These are phyloP conservation scores for Phaethon lepturus DNA, from an alignment of 2,113 vertebrate species.

Conservation along the genomic window DNA sequence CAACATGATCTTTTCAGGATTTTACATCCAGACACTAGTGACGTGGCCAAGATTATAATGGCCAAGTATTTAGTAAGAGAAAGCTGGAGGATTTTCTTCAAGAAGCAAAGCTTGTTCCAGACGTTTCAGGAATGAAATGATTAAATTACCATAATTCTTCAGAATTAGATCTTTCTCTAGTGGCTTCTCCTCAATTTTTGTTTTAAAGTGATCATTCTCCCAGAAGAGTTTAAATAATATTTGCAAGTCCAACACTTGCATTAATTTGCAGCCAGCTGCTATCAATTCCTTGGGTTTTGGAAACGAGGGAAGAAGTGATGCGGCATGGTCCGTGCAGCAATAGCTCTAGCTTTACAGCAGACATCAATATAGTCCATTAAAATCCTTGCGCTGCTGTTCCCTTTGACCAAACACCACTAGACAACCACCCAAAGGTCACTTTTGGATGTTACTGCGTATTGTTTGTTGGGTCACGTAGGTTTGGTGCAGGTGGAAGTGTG, in stretches of 20 bases:
- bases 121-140: not conserved
- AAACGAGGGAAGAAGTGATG: not conserved
- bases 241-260: not conserved
- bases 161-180: not conserved
- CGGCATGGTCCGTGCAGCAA: not conserved
- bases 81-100: not conserved
- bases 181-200: not conserved
- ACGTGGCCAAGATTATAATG: not conserved
- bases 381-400: not conserved
- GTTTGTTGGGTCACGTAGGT: not conserved
- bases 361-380: not conserved
- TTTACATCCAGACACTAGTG: not conserved
- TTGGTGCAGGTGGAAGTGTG: not conserved
- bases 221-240: not conserved
- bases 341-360: not conserved
- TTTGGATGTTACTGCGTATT: not conserved
- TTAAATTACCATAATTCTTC: not conserved
- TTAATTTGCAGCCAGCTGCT: conserved; percentile 2
- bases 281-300: not conserved
- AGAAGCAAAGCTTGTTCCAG: not conserved
- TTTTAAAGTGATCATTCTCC: not conserved
- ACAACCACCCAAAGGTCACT: not conserved
- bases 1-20: not conserved
- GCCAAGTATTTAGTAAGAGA: not conserved
- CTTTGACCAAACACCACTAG: not conserved